These are phyloP conservation scores for Oncorhynchus gorbuscha DNA, from an alignment of 2,113 vertebrate species.

Conservation along the genomic window DNA sequence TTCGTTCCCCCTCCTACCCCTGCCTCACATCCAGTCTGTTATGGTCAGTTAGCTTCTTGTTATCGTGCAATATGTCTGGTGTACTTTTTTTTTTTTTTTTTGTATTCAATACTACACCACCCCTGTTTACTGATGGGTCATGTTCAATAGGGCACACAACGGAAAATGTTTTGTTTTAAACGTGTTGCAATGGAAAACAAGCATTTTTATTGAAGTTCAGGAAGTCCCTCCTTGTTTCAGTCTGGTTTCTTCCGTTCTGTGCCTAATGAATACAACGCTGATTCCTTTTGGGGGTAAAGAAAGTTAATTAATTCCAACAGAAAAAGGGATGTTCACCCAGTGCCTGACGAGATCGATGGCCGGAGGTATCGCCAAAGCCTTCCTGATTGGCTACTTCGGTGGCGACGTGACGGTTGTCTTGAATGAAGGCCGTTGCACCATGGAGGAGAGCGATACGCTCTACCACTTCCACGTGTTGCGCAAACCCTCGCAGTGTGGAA, in stretches of 20 bases:
- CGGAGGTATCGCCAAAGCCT: conserved; percentile 64
- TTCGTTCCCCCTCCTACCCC: background rate
- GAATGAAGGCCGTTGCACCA: conserved; percentile 61
- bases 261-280: no score
- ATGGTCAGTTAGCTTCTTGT: conserved; percentile 40
- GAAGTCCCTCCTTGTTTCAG: no score
- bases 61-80: background rate
- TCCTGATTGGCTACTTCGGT: conserved; percentile 45
- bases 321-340: conserved; percentile 64
- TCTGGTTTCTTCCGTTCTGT: no score
- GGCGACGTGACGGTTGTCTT: conserved; percentile 51
- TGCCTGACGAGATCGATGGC: conserved; percentile 55
- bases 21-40: conserved; percentile 41
- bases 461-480: conserved; percentile 49
- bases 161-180: no score
- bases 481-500: conserved; percentile 57
- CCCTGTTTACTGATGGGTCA: background rate
- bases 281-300: no score
- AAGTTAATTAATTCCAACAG: conserved; percentile 38
- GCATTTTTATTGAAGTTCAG: no score
- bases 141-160: no score
- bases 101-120: background rate
- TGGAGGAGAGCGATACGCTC: conserved; percentile 44
- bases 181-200: no score
- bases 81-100: no score